Conservation (phyloP, 2,113 vertebrate species). For the Anas platyrhynchos region DNA sequence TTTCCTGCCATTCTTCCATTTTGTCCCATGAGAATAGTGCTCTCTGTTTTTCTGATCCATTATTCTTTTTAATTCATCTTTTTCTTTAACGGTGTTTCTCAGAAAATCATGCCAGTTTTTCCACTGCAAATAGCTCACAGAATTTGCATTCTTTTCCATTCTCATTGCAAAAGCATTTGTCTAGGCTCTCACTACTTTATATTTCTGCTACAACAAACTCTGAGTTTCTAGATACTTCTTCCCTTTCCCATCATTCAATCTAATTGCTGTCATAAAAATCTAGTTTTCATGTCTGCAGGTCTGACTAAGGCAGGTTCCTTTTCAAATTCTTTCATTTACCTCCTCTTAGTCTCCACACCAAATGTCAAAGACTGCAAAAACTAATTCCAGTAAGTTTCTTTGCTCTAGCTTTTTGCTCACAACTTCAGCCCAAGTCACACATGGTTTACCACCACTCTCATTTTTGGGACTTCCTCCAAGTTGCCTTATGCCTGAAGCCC, state of each 20-base stretch:
- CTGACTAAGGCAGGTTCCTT: slow-evolving; percentile 24
- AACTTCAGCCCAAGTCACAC: slow-evolving; percentile 51
- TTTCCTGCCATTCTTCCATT: not conserved
- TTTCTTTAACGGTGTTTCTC: not conserved
- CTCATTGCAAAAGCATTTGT: not conserved
- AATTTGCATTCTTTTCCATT: not conserved
- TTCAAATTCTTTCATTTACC: slow-evolving; percentile 31
- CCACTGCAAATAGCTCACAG: not conserved
- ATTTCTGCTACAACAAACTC: not conserved
- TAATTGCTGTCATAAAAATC: slow-evolving; percentile 16
- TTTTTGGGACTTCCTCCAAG: slow-evolving; percentile 51
- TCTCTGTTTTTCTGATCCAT: not conserved
- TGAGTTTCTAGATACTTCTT: not conserved
- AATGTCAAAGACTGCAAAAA: slow-evolving; percentile 23
- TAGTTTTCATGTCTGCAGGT: slow-evolving; percentile 6
- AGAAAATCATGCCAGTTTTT: not conserved
- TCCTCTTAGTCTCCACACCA: slow-evolving; percentile 34
- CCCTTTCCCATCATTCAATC: not conserved
- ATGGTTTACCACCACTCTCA: slow-evolving; percentile 55
- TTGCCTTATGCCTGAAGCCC: slow-evolving; percentile 34
- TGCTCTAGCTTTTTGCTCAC: not conserved
- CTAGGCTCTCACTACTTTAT: not conserved
- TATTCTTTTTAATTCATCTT: not conserved
- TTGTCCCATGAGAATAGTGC: not conserved
- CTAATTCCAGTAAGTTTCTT: slow-evolving; percentile 28